phyloP scores from a whole-genome alignment of 2,113 vertebrate species.

The Siniperca knerii region DNA sequence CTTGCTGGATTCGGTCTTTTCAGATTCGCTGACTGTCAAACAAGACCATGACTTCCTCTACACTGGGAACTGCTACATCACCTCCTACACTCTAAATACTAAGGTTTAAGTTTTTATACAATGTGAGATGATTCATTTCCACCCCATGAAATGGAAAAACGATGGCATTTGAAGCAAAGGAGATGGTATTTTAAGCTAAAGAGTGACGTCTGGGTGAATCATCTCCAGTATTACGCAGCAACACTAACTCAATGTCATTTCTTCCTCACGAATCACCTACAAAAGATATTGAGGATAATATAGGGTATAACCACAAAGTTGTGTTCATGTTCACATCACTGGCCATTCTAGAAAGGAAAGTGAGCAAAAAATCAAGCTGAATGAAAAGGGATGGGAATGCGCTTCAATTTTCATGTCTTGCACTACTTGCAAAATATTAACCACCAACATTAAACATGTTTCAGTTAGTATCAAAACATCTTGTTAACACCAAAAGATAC shows the following conservation, averaged over 20 bases:
- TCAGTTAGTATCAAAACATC: neutral
- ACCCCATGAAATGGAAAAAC: slow-evolving; percentile 33
- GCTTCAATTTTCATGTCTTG: neutral
- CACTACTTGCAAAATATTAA: neutral
- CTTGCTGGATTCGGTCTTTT: neutral
- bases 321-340: neutral
- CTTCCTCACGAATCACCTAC: slow-evolving; percentile 6
- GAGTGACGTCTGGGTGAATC: slow-evolving; percentile 56
- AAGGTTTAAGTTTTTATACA: slow-evolving; percentile 23
- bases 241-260: slow-evolving; percentile 29
- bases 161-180: slow-evolving; percentile 20
- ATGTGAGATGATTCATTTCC: slow-evolving; percentile 36
- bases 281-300: neutral
- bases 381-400: neutral
- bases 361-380: neutral
- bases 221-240: slow-evolving; percentile 32
- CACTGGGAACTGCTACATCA: neutral
- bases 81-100: neutral
- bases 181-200: slow-evolving; percentile 28
- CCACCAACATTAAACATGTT: neutral
- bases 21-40: neutral
- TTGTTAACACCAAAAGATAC: slow-evolving; percentile 15
- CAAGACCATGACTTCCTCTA: neutral
- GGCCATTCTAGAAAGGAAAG: neutral
- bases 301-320: neutral